A percentile compares a stretch with the other conserved stretches of the same genome.
Conservation (phyloP, 2,797 vertebrate genomes). For the Phoeniculus purpureus region DNA sequence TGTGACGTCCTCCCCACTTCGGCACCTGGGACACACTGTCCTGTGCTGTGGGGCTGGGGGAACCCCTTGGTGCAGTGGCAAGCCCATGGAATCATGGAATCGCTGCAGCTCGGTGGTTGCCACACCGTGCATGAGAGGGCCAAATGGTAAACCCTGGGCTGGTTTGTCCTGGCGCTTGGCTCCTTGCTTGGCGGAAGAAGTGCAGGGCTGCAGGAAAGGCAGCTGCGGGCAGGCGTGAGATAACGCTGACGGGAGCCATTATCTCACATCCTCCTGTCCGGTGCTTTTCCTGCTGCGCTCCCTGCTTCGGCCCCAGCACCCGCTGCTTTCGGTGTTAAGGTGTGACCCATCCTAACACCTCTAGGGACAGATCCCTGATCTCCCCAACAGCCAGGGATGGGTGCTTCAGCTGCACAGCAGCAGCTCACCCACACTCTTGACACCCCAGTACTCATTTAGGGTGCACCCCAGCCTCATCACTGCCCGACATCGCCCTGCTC, state of each 20-base stretch:
- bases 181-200: constrained; percentile 8
- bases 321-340: background rate
- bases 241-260: constrained; percentile 30
- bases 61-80: accelerated
- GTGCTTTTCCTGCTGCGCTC: constrained; percentile 48
- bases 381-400: accelerated
- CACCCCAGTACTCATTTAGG: background rate
- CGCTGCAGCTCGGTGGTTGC: accelerated
- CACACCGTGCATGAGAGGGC: accelerated
- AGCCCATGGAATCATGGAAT: background rate
- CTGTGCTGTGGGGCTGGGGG: background rate
- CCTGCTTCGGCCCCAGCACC: constrained; percentile 6
- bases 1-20: accelerated
- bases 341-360: background rate
- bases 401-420: background rate
- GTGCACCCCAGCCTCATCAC: background rate
- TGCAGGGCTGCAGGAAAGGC: constrained; percentile 56
- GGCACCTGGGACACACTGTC: accelerated
- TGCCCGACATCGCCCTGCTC: background rate
- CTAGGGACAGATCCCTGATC: background rate
- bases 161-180: background rate
- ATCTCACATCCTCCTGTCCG: constrained; percentile 70
- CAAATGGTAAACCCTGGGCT: background rate
- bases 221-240: constrained; percentile 19
- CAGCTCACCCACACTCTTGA: background rate